Conservation (phyloP, 2,888 invertebrate species). For the Melitaea athalia region DNA sequence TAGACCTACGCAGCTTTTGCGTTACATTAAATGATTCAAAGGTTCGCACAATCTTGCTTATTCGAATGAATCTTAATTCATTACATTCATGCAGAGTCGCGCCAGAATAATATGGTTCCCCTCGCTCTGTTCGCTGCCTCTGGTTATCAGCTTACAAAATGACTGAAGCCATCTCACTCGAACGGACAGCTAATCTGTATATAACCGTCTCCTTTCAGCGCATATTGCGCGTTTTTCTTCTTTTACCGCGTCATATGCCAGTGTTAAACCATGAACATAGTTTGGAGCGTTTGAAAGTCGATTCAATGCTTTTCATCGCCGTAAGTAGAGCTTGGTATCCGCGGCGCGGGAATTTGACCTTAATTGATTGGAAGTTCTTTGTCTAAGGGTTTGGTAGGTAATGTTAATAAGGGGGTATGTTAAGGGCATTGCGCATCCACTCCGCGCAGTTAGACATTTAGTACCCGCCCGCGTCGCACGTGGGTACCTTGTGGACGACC, state of each 20-base stretch:
- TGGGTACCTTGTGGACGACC: constrained; percentile 56
- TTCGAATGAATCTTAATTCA: constrained; percentile 80
- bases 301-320: constrained; percentile 52
- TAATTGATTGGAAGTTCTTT: constrained; percentile 76
- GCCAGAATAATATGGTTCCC: constrained; percentile 81
- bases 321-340: constrained; percentile 32
- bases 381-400: constrained; percentile 71
- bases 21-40: constrained; percentile 58
- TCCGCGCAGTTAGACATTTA: constrained; percentile 67
- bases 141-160: constrained; percentile 82
- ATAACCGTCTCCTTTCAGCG: constrained; percentile 68
- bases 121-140: constrained; percentile 77
- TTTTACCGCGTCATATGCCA: constrained; percentile 80
- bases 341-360: constrained; percentile 51
- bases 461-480: constrained; percentile 67
- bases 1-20: constrained; percentile 54
- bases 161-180: constrained; percentile 71
- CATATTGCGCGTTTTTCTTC: constrained; percentile 81
- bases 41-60: constrained; percentile 60
- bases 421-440: constrained; percentile 70
- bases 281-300: constrained; percentile 60
- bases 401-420: constrained; percentile 64
- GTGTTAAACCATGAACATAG: constrained; percentile 67
- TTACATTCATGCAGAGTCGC: constrained; percentile 78
- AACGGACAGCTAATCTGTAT: constrained; percentile 62